phyloP scores from a whole-genome alignment of 2,797 vertebrate species.

The Trachops cirrhosus region DNA sequence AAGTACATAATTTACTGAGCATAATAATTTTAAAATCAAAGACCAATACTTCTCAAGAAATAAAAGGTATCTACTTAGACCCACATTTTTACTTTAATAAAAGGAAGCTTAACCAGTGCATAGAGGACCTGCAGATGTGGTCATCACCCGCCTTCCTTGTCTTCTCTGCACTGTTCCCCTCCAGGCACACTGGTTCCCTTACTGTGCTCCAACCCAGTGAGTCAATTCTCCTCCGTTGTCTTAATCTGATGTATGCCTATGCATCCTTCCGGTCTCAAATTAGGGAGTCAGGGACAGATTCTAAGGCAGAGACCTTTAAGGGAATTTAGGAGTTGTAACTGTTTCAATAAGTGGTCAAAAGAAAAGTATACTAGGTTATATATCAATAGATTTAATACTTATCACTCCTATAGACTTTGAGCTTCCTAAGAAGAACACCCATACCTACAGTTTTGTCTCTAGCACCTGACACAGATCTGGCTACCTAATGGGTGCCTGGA shows the following conservation, averaged over 20 bases:
- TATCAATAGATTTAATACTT: neutral
- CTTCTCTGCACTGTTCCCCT: neutral
- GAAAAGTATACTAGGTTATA: neutral
- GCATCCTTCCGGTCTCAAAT: neutral
- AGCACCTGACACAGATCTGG: neutral
- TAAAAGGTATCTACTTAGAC: neutral
- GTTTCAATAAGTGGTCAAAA: neutral
- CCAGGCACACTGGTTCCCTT: neutral
- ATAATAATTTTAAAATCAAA: slow-evolving; percentile 23
- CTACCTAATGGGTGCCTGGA: neutral
- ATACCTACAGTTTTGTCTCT: neutral
- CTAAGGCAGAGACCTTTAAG: neutral
- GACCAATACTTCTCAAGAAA: neutral
- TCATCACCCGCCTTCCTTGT: rapidly evolving
- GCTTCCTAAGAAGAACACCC: neutral
- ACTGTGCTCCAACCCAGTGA: rapidly evolving
- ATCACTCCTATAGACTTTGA: neutral
- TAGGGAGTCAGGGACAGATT: neutral
- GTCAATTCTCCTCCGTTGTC: neutral
- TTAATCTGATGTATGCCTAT: neutral
- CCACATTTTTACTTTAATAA: neutral
- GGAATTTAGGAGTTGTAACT: neutral
- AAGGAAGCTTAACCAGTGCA: neutral
- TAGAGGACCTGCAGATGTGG: neutral
- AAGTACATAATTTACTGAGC: slow-evolving; percentile 11